Evolutionary conservation across 2,797 vertebrate genomes (phyloP).

Genomic region (Anolis apletophallus): DNA sequence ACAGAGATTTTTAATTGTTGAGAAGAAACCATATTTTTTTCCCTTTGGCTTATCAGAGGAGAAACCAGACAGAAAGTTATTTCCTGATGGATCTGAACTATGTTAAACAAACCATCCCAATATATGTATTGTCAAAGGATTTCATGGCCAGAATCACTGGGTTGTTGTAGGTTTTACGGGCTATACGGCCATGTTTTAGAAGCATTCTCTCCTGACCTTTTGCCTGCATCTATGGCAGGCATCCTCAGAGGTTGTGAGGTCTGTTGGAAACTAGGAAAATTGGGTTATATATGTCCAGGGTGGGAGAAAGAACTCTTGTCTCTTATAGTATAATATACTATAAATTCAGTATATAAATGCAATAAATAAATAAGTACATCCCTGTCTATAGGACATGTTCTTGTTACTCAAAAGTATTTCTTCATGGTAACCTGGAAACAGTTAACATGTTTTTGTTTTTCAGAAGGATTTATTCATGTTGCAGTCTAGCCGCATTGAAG

Average conservation of each 20-base stretch:
- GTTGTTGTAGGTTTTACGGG: too few relatives aligned
- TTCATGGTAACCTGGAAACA: slow-evolving; percentile 68
- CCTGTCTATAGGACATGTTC: slow-evolving; percentile 69
- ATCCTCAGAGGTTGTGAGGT: too few relatives aligned
- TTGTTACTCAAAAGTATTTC: slow-evolving; percentile 63
- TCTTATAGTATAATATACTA: too few relatives aligned
- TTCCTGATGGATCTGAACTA: background rate
- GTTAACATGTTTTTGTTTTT: slow-evolving; percentile 69
- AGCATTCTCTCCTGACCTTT: too few relatives aligned
- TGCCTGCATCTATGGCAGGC: too few relatives aligned
- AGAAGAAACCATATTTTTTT: background rate
- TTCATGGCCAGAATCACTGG: too few relatives aligned
- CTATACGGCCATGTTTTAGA: too few relatives aligned
- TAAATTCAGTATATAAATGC: too few relatives aligned
- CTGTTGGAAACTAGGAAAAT: too few relatives aligned
- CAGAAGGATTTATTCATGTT: slow-evolving; percentile 40
- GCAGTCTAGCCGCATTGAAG: background rate
- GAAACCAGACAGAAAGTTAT: background rate
- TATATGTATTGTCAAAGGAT: too few relatives aligned
- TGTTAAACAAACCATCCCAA: background rate
- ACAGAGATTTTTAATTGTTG: background rate
- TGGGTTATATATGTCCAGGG: too few relatives aligned
- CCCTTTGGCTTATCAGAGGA: background rate
- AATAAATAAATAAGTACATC: slow-evolving; percentile 13
- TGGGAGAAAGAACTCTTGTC: too few relatives aligned